These are phyloP conservation scores for Wasmannia auropunctata DNA, from an alignment of 1,140 invertebrate genomes.

Conservation along the genomic window DNA sequence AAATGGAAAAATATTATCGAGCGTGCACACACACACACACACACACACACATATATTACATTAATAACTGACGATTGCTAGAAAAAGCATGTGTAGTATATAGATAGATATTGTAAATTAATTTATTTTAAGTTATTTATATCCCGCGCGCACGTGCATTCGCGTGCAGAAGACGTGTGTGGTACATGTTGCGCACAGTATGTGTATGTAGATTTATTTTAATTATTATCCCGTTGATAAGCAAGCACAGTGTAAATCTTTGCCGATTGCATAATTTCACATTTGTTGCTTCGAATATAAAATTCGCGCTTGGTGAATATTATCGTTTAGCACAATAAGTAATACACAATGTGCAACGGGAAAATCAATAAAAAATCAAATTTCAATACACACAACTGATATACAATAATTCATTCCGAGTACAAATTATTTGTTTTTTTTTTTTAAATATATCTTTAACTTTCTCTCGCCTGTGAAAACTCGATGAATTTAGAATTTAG, in stretches of 20 bases:
- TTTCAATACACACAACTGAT: slow-evolving; percentile 19
- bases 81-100: not conserved
- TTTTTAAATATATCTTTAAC: not conserved
- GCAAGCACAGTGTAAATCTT: slow-evolving; percentile 1
- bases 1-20: slow-evolving; percentile 47
- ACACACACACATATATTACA: slow-evolving; percentile 26
- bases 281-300: slow-evolving; percentile 53
- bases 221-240: not conserved
- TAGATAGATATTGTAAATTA: not conserved
- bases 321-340: slow-evolving; percentile 35
- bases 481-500: not conserved
- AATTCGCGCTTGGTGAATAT: no score
- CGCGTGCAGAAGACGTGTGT: not conserved
- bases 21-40: slow-evolving; percentile 14
- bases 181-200: not conserved
- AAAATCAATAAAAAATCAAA: slow-evolving; percentile 54
- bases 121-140: slow-evolving; percentile 19
- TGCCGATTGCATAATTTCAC: slow-evolving; percentile 45
- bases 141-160: not conserved
- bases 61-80: slow-evolving; percentile 16
- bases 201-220: slow-evolving; percentile 3
- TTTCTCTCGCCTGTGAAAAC: slow-evolving; percentile 9
- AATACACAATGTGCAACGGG: slow-evolving; percentile 49
- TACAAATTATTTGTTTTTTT: slow-evolving; percentile 50
- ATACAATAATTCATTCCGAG: not conserved